Evolutionary conservation across 2,113 vertebrate genomes (phyloP).

Genomic region (Crotalus horridus): DNA sequence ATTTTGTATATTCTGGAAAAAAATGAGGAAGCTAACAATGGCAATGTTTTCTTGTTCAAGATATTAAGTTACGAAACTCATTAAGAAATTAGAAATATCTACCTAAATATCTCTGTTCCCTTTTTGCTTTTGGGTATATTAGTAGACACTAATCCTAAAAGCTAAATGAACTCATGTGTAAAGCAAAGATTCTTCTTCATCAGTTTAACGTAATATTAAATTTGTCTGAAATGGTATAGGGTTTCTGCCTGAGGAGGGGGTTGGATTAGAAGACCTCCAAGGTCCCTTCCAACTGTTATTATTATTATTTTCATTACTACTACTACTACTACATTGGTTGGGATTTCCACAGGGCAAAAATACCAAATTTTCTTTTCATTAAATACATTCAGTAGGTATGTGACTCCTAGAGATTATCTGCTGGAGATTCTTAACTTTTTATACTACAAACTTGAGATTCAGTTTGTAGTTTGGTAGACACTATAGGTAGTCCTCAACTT

Average conservation of each 20-base stretch:
- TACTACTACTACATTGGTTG: neutral
- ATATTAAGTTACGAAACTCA: neutral
- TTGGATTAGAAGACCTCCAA: too few relatives aligned
- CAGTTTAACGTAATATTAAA: neutral
- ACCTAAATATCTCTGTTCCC: neutral
- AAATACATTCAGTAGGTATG: neutral
- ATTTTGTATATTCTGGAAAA: neutral
- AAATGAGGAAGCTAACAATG: neutral
- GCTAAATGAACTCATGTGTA: neutral
- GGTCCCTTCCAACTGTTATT: too few relatives aligned
- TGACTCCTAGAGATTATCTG: neutral
- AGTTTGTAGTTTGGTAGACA: neutral
- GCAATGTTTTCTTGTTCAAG: neutral
- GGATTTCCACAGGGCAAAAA: neutral
- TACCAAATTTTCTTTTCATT: neutral
- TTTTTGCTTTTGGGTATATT: neutral
- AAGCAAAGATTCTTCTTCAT: neutral
- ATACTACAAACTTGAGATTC: neutral
- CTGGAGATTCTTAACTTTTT: neutral
- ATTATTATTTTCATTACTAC: too few relatives aligned
- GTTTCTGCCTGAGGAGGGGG: too few relatives aligned
- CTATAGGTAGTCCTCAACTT: neutral
- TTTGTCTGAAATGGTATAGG: too few relatives aligned
- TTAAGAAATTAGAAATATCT: neutral
- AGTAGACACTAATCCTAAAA: neutral